phyloP scores from a whole-genome alignment of 2,888 invertebrate species.

The Liopterus haemorrhoidalis region DNA sequence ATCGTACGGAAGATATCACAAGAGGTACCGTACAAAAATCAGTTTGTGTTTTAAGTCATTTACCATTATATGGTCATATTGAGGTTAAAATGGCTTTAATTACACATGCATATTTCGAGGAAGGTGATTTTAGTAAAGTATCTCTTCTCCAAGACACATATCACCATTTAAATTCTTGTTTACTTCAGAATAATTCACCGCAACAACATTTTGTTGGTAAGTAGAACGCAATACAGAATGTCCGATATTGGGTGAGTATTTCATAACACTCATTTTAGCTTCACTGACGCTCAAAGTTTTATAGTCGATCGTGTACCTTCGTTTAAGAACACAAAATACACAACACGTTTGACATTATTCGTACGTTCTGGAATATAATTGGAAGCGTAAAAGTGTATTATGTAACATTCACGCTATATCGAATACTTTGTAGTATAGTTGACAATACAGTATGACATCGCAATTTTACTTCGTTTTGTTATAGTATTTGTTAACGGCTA shows the following conservation, averaged over 20 bases:
- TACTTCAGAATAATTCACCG: slow-evolving; percentile 55
- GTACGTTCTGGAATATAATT: too few species aligned
- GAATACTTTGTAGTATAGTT: too few species aligned
- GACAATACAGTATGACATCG: too few species aligned
- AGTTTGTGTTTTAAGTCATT: slow-evolving; percentile 86
- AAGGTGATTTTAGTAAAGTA: slow-evolving; percentile 86
- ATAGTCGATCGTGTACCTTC: neutral
- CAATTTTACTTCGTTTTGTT: too few species aligned
- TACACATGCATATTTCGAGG: slow-evolving; percentile 94
- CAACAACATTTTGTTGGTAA: slow-evolving; percentile 65
- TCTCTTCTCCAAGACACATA: slow-evolving; percentile 86
- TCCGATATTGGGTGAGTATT: too few species aligned
- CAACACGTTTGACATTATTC: too few species aligned
- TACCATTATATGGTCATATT: slow-evolving; percentile 89
- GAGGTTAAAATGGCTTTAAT: slow-evolving; percentile 94
- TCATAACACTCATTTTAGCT: too few species aligned
- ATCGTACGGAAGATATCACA: slow-evolving; percentile 91
- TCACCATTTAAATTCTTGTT: slow-evolving; percentile 82
- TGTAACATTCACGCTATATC: too few species aligned
- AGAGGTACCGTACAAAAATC: slow-evolving; percentile 97
- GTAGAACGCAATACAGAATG: slow-evolving; percentile 30
- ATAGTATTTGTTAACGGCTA: too few species aligned
- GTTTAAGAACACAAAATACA: neutral
- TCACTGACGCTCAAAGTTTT: too few species aligned
- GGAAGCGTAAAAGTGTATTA: too few species aligned